Base-by-base conservation (phyloP, 1,140 invertebrate genomes). In the Drosophila bifasciata region DNA sequence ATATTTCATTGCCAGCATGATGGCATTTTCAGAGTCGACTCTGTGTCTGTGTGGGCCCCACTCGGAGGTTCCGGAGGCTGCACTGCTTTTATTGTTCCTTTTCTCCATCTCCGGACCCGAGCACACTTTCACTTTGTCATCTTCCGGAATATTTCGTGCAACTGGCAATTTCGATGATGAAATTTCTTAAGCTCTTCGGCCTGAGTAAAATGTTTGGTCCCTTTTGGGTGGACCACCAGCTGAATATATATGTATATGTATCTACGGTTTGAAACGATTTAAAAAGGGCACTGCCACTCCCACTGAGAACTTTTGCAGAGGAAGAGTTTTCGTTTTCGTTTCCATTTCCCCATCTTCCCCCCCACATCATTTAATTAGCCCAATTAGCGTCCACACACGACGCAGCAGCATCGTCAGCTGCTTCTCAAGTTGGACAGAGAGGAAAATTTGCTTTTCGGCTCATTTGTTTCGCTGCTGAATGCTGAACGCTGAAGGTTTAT, bases 61-160 rank as follows among this genome's bases (percentile, higher is more conserved):
- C 49, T 51, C 49, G 28, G n/a, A n/a, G n/a, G 25, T n/a, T 32
- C 21, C 49, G 23, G n/a, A 17, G n/a, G 7, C 28, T 55, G 52
- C 52, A 55, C 21, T 55, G 32, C 32, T 13, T 36, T 36, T 36
- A 36, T 36, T 36, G 32, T 36, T 43, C 53, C 62, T 50, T 15
- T 66, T 53, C 61, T n/a, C 41, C 28, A 6, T 11, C 6, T 13
- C 45, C 43, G 43, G 15, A 15, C 52, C 44, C 36, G 39, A 16
- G 32, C 23, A 67, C 43, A 76, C 73, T 76, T 76, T 76, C 73
- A 73, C 73, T 76, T 68, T 76, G 69, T 73, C 73, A 76, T 51
- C 51, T 46, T 51, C 61, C 73, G 46, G 43, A 45, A 45, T 57
- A 45, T 57, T 45, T 57, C 23, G 40, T 57, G 19, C 39, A 55